Percentiles rank a stretch among this genome's conserved stretches.
These are phyloP conservation scores for Melanchra persicariae DNA, from an alignment of 2,888 invertebrate species.

Conservation along the genomic window DNA sequence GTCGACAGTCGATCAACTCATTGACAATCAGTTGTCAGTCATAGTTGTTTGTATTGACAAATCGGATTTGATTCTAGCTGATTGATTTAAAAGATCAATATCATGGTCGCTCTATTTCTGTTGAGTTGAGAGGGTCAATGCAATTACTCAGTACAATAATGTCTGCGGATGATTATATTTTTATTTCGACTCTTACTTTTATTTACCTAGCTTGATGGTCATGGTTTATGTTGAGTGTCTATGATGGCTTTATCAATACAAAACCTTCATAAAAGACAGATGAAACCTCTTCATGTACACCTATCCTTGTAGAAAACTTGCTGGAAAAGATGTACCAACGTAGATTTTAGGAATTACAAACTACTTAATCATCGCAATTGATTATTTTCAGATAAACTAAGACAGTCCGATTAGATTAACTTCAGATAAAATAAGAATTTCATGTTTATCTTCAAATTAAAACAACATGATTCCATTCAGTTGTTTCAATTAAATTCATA, in stretches of 20 bases:
- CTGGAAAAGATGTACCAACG: no score
- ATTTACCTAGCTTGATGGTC: not conserved
- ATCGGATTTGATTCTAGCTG: conserved; percentile 56
- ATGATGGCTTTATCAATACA: not conserved
- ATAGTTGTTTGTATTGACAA: conserved; percentile 49
- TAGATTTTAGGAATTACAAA: no score
- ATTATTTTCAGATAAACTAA: not conserved
- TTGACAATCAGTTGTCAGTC: conserved; percentile 66
- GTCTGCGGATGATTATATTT: conserved; percentile 14
- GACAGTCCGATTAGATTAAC: not conserved
- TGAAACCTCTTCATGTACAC: no score
- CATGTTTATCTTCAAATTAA: no score
- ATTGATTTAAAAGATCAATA: conserved; percentile 63
- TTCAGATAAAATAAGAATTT: not conserved
- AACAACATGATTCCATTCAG: no score
- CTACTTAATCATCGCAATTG: no score
- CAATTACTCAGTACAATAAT: conserved; percentile 20
- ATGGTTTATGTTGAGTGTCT: not conserved
- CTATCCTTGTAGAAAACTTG: no score
- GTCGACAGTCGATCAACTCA: conserved; percentile 65
- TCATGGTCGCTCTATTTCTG: conserved; percentile 59
- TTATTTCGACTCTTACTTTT: conserved; percentile 5
- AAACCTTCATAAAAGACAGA: not conserved
- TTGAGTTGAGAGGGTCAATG: conserved; percentile 50
- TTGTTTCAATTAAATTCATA: no score